phyloP scores from a whole-genome alignment of 2,797 vertebrate species.

The Bovichtus diacanthus region DNA sequence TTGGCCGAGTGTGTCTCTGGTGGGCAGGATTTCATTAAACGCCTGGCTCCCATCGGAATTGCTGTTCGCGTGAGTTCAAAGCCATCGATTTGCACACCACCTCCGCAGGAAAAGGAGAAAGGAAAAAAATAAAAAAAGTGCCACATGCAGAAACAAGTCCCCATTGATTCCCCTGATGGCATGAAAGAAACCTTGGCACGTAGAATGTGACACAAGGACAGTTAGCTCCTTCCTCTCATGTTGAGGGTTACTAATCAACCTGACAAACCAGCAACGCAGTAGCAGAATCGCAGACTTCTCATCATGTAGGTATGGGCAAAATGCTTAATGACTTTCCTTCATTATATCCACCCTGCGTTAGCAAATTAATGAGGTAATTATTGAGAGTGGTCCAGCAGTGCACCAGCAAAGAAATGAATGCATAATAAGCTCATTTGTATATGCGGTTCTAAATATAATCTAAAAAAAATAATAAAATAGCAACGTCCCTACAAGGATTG shows the following conservation, averaged over 20 bases:
- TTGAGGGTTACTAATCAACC: slow-evolving; percentile 62
- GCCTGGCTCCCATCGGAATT: slow-evolving; percentile 62
- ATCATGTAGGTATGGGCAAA: slow-evolving; percentile 13
- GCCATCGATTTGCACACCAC: slow-evolving; percentile 71
- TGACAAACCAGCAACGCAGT: slow-evolving; percentile 54
- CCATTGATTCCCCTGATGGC: slow-evolving; percentile 63
- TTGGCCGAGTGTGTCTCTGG: slow-evolving; percentile 40
- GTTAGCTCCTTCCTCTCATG: slow-evolving; percentile 50
- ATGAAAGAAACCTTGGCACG: slow-evolving; percentile 59
- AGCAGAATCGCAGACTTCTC: slow-evolving; percentile 20
- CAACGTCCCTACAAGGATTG: background rate
- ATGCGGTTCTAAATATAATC: slow-evolving; percentile 1
- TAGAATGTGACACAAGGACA: slow-evolving; percentile 56
- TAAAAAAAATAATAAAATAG: no score
- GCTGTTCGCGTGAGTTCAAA: slow-evolving; percentile 67
- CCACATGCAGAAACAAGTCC: slow-evolving; percentile 63
- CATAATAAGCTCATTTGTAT: background rate
- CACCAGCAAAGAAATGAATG: slow-evolving; percentile 1
- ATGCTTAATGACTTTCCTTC: slow-evolving; percentile 31
- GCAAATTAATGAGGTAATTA: slow-evolving; percentile 11
- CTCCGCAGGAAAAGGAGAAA: slow-evolving; percentile 56
- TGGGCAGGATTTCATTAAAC: slow-evolving; percentile 68
- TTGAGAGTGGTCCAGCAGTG: slow-evolving; percentile 5
- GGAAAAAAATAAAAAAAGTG: slow-evolving; percentile 26
- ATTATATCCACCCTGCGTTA: slow-evolving; percentile 7